These are phyloP conservation scores for Trachelus stipa DNA, from an alignment of 2,888 invertebrate genomes.

Conservation along the genomic window DNA sequence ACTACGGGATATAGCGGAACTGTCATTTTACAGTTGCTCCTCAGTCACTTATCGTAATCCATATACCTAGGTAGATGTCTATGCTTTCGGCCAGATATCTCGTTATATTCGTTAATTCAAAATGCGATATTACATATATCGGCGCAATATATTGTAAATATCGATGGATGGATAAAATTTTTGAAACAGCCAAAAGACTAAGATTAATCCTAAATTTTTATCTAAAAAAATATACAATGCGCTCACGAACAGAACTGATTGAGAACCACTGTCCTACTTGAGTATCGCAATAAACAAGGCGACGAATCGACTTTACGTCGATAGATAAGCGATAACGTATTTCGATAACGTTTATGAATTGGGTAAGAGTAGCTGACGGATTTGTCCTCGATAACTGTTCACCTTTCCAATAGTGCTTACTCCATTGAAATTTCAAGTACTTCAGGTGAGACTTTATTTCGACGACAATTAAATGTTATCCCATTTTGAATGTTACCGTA, in stretches of 20 bases:
- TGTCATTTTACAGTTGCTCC: conserved; percentile 48
- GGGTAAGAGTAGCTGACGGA: not conserved
- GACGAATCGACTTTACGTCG: not conserved
- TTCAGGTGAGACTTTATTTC: not conserved
- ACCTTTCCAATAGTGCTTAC: not conserved
- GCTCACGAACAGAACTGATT: not conserved
- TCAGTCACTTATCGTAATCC: not conserved
- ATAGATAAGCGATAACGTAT: not conserved
- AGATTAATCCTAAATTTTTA: not conserved
- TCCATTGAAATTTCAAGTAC: not conserved
- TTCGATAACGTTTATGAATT: not conserved
- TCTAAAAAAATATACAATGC: not conserved
- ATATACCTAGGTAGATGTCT: not conserved
- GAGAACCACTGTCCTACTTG: not conserved
- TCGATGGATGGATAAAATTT: not conserved
- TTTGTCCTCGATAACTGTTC: not conserved
- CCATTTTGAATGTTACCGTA: not conserved
- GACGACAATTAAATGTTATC: not conserved
- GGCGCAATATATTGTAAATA: not conserved
- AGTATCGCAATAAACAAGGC: not conserved
- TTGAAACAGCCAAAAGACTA: not conserved
- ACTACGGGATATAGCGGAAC: conserved; percentile 52
- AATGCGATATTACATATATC: not conserved
- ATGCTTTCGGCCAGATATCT: not conserved
- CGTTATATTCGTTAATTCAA: not conserved